phyloP scores from a whole-genome alignment of 92 coral and sea anemone species.

The Metridium senile region DNA sequence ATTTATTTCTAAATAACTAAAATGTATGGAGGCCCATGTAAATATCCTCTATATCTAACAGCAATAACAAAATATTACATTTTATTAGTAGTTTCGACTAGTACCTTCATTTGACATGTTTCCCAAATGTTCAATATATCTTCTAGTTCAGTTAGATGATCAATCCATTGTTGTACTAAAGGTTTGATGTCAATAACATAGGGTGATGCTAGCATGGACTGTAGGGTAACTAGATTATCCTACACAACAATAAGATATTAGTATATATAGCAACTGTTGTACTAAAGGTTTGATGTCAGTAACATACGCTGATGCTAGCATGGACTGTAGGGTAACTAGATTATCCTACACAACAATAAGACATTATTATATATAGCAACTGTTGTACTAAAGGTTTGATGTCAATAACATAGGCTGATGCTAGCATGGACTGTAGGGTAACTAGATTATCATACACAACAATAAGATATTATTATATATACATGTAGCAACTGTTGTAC shows the following conservation, averaged over 20 bases:
- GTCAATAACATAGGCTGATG: slow-evolving; percentile 92
- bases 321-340: slow-evolving; percentile 77
- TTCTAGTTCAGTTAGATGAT: slow-evolving; percentile 75
- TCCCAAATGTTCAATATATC: slow-evolving; percentile 83
- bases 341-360: slow-evolving; percentile 64
- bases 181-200: slow-evolving; percentile 89
- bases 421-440: slow-evolving; percentile 76
- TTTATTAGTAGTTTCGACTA: too few species aligned
- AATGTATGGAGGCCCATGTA: not conserved
- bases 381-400: slow-evolving; percentile 81
- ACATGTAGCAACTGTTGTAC: slow-evolving; percentile 90
- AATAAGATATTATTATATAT: slow-evolving; percentile 13
- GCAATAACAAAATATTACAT: too few species aligned
- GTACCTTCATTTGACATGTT: slow-evolving; percentile 93
- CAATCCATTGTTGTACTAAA: slow-evolving; percentile 84
- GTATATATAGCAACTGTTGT: slow-evolving; percentile 79
- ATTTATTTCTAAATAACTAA: not conserved
- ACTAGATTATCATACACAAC: slow-evolving; percentile 82
- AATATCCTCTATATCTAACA: too few species aligned
- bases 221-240: slow-evolving; percentile 92
- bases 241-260: slow-evolving; percentile 9
- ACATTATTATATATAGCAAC: slow-evolving; percentile 71
- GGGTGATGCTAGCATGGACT: slow-evolving; percentile 86
- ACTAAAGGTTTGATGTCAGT: slow-evolving; percentile 86
- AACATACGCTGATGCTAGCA: slow-evolving; percentile 89